phyloP scores from a whole-genome alignment of 1,140 invertebrate species.

The Scaptomyza montana region DNA sequence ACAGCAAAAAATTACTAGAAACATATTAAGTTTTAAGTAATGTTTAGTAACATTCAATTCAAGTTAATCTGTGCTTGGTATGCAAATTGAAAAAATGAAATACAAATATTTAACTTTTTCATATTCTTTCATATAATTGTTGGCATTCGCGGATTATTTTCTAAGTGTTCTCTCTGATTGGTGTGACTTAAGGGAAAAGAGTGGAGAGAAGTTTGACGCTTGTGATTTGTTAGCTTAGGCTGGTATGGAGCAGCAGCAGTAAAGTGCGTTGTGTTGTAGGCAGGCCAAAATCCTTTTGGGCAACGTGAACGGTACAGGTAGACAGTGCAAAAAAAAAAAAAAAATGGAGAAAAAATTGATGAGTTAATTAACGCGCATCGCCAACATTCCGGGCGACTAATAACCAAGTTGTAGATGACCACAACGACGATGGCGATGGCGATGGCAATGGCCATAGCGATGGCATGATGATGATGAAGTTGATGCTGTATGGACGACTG shows the following conservation, averaged over 20 bases:
- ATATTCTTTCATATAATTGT: too few species aligned
- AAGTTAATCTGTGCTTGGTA: too few species aligned
- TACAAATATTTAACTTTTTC: too few species aligned
- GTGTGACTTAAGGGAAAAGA: too few species aligned
- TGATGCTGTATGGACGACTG: conserved; percentile 3
- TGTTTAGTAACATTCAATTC: too few species aligned
- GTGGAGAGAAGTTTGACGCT: background rate
- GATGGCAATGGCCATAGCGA: background rate
- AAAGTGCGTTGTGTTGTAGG: conserved; percentile 40
- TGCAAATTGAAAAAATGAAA: too few species aligned
- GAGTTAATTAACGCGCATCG: conserved; percentile 82
- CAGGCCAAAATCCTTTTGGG: conserved; percentile 56
- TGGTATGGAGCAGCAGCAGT: background rate
- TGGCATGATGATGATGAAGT: conserved; percentile 30
- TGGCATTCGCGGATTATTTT: too few species aligned
- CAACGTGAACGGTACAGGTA: conserved; percentile 39
- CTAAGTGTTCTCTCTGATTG: too few species aligned
- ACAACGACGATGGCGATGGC: conserved; percentile 42
- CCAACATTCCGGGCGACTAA: conserved; percentile 80
- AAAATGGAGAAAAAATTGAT: conserved; percentile 70
- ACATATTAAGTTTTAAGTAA: too few species aligned
- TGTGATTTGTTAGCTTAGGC: conserved; percentile 51
- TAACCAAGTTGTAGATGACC: conserved; percentile 80
- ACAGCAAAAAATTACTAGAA: background rate
- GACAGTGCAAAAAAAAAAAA: conserved; percentile 8